Percentiles rank a stretch among this genome's conserved stretches.
Conservation (phyloP, 2,888 invertebrate genomes). For the Oxyteleia sp. region DNA sequence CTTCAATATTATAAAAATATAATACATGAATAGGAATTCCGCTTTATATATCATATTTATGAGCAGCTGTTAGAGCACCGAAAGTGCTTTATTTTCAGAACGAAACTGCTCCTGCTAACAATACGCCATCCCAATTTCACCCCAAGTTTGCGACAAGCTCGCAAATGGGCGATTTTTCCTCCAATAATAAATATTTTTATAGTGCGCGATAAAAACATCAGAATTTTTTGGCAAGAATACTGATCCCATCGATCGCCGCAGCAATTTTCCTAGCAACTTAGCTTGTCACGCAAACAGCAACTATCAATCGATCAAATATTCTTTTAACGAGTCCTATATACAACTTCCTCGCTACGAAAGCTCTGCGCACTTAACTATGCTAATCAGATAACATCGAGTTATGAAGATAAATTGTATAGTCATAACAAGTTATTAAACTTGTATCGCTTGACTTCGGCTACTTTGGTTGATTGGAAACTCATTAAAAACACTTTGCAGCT, state of each 20-base stretch:
- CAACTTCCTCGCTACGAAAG: slow-evolving; percentile 38
- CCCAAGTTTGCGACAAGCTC: slow-evolving; percentile 48
- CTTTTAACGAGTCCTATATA: slow-evolving; percentile 64
- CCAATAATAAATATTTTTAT: slow-evolving; percentile 69
- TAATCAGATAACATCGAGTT: slow-evolving; percentile 57
- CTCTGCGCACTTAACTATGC: slow-evolving; percentile 44
- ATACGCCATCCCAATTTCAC: slow-evolving; percentile 56
- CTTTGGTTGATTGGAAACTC: slow-evolving; percentile 22
- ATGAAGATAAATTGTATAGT: slow-evolving; percentile 46
- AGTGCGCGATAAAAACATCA: slow-evolving; percentile 53
- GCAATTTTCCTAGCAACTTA: slow-evolving; percentile 35
- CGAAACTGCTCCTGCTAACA: slow-evolving; percentile 60
- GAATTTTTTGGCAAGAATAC: slow-evolving; percentile 52
- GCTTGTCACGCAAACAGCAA: slow-evolving; percentile 32
- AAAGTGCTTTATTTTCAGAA: slow-evolving; percentile 68
- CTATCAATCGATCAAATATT: slow-evolving; percentile 59
- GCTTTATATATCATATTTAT: slow-evolving; percentile 69
- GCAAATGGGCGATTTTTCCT: slow-evolving; percentile 57
- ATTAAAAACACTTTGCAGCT: no score
- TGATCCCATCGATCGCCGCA: slow-evolving; percentile 22
- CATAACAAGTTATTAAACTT: slow-evolving; percentile 52
- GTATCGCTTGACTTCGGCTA: slow-evolving; percentile 10
- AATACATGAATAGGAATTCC: slow-evolving; percentile 59
- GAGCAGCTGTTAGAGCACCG: slow-evolving; percentile 70
- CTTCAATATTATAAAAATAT: slow-evolving; percentile 52